These are phyloP conservation scores for Chascanopsetta lugubris DNA, from an alignment of 2,113 vertebrate genomes.

Conservation along the genomic window DNA sequence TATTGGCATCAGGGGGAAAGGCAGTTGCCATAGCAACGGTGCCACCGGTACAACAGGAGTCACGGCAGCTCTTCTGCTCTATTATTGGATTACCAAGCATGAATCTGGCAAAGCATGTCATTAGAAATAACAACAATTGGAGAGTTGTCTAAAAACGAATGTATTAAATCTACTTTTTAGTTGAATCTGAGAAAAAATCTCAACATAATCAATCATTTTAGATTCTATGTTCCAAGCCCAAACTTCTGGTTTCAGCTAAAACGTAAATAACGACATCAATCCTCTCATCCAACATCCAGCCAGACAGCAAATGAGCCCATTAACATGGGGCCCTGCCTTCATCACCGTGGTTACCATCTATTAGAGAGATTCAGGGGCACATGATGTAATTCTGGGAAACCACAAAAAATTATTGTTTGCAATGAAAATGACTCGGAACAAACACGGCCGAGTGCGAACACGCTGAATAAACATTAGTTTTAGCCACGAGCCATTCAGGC, in stretches of 20 bases:
- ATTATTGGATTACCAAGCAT: too few species aligned
- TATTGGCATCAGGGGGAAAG: too few species aligned
- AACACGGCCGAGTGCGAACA: not conserved
- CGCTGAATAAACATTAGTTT: constrained; percentile 4
- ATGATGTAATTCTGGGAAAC: not conserved
- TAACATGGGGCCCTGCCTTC: not conserved
- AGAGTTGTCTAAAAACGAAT: too few species aligned
- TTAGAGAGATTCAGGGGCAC: not conserved
- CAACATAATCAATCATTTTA: too few species aligned
- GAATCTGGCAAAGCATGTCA: too few species aligned
- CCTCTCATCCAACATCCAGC: not conserved
- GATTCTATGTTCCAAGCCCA: too few species aligned
- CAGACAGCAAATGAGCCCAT: not conserved
- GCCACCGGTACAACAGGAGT: not conserved
- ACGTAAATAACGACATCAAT: not conserved
- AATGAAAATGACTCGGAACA: not conserved
- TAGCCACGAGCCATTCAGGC: not conserved
- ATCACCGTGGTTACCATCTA: not conserved
- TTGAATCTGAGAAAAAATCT: too few species aligned
- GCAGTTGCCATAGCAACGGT: not conserved
- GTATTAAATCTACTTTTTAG: too few species aligned
- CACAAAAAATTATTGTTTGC: not conserved
- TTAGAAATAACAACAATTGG: too few species aligned
- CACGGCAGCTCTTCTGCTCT: not conserved
- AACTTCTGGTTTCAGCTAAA: too few species aligned